A percentile compares a stretch with the other conserved stretches of the same genome.
Conservation (phyloP, 2,797 vertebrate genomes). For the Hirundo rustica region DNA sequence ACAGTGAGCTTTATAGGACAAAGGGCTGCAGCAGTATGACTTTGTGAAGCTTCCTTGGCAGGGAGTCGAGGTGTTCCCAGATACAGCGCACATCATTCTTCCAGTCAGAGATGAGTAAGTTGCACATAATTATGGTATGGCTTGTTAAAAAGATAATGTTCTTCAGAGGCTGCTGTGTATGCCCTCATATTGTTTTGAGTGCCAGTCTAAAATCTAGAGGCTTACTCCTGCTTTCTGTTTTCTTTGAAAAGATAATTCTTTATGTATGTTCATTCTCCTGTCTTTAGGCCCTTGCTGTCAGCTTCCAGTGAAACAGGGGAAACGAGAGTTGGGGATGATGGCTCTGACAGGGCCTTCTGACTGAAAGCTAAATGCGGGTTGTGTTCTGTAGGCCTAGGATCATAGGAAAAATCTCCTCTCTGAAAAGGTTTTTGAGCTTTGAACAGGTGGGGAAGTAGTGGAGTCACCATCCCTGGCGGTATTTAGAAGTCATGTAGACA, state of each 20-base stretch:
- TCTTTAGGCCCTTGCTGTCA: neutral
- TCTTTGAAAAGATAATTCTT: neutral
- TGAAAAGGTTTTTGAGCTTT: neutral
- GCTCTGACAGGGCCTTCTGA: neutral
- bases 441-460: neutral
- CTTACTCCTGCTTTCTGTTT: neutral
- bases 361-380: neutral
- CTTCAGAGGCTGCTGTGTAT: neutral
- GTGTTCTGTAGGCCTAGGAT: neutral
- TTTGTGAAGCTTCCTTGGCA: neutral
- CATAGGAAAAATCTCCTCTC: neutral
- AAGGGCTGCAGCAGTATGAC: neutral
- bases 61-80: neutral
- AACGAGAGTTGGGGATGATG: neutral
- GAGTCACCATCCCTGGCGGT: neutral
- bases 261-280: neutral
- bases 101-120: neutral
- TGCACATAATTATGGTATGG: neutral
- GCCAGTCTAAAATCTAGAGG: neutral
- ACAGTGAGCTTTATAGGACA: neutral
- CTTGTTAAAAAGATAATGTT: neutral
- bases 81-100: neutral
- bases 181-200: neutral
- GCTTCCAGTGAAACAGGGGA: neutral
- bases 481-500: neutral